A percentile compares a stretch with the other conserved stretches of the same genome.
Conservation (phyloP, 2,797 vertebrate species). For the Pelobates cultripes region DNA sequence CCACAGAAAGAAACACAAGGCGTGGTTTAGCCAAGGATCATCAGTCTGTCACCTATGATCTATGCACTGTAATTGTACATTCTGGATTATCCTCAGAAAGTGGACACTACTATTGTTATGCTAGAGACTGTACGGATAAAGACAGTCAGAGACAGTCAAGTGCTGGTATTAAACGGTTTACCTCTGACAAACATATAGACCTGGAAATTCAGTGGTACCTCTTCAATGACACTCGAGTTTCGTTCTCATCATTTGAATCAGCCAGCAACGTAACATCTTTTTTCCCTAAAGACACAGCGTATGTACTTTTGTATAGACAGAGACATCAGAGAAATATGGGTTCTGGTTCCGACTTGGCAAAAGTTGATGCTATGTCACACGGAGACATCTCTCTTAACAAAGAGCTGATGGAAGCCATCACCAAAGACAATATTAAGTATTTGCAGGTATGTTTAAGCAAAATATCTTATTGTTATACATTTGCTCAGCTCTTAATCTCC, state of each 20-base stretch:
- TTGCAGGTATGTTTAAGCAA: constrained; percentile 70
- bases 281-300: constrained; percentile 82
- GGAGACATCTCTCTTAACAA: constrained; percentile 70
- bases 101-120: constrained; percentile 82
- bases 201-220: constrained; percentile 78
- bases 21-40: constrained; percentile 47
- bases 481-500: too few relatives aligned
- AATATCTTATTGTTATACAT: neutral
- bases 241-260: constrained; percentile 80
- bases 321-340: constrained; percentile 58
- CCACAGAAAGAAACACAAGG: neutral
- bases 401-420: constrained; percentile 80
- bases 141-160: rapidly evolving
- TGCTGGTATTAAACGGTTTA: rapidly evolving
- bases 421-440: constrained; percentile 80
- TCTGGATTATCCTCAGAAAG: constrained; percentile 79
- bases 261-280: constrained; percentile 79
- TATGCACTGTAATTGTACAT: constrained; percentile 80
- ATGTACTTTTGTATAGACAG: constrained; percentile 72
- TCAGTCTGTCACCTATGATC: constrained; percentile 69
- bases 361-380: neutral
- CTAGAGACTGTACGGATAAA: constrained; percentile 68
- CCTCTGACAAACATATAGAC: constrained; percentile 61
- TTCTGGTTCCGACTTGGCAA: constrained; percentile 19
- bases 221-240: constrained; percentile 81